Base-by-base conservation (phyloP, 2,113 vertebrate species). In the rabbit (Oryctolagus cuniculus) region DNA sequence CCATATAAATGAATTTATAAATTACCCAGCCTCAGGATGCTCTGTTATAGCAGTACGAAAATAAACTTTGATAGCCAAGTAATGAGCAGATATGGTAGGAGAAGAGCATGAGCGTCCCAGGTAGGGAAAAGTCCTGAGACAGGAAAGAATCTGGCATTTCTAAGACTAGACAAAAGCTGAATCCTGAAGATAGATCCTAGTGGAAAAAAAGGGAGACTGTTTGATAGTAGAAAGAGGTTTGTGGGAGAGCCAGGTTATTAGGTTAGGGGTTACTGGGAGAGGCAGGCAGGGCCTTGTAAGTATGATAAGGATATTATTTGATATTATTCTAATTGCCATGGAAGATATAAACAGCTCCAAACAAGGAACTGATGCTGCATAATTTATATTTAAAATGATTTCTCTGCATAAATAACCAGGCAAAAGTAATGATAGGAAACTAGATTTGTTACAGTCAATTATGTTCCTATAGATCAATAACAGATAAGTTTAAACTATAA, bases 361-460 rank as follows among this genome's bases (percentile, higher is more conserved):
- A 79, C 3, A 61, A 89, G 67, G 29, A 81, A 44, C 1, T 80
- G 29, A 64, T 2, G 27, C 34, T 25, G 24, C 16, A 72, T 70
- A 81, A 92, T 86, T 90, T 90, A 77, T 51, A 82, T 77, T 96
- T 88, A n/a, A 61, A 55, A 96, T 94, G 5, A 51, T 85, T 55
- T 58, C 49, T 83, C 25, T 82, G 27, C 87, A 87, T 51, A 85
- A 88, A 53, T 83, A 34, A 90, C 75, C 69, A 61, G 16, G 31
- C 61, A 88, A 94, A 94, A 90, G 11, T 63, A 89, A 34, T 55
- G 29, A 85, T 86, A 72, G 44, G 66, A 55, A 17, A 73, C 11
- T 73, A 84, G 31, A 31, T 72, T 73, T 51, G 5, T 36, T 70
- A 79, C 17, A 58, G 55, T 64, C 75, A 69, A 17, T 78, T 72